A percentile compares a stretch with the other conserved stretches of the same genome.
phyloP scores from a whole-genome alignment of 2,888 invertebrate genomes.

The Craniophora ligustri region DNA sequence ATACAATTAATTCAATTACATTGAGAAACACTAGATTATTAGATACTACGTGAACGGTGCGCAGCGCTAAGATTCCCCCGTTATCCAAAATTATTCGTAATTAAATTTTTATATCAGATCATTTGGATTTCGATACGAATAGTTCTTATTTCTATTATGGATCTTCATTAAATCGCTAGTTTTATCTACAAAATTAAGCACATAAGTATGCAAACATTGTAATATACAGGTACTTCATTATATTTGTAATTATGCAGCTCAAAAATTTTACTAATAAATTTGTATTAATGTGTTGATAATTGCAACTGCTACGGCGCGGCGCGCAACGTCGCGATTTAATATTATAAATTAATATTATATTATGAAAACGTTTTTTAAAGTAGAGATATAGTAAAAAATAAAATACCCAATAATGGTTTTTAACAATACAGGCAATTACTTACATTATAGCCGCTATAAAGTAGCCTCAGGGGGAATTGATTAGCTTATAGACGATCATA shows the following conservation, averaged over 20 bases:
- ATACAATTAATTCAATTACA: too few species aligned
- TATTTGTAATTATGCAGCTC: slow-evolving; percentile 22
- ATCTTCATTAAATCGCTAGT: slow-evolving; percentile 1
- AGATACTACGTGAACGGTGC: too few species aligned
- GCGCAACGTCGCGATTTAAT: slow-evolving; percentile 7
- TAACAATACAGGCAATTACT: slow-evolving; percentile 21
- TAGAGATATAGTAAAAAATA: slow-evolving; percentile 7
- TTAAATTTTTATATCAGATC: too few species aligned
- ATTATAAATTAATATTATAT: slow-evolving; percentile 10
- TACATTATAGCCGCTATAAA: slow-evolving; percentile 34
- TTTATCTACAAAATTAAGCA: slow-evolving; percentile 8
- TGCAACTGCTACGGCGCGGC: background rate
- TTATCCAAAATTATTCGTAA: too few species aligned
- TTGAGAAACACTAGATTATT: too few species aligned
- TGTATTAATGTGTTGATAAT: slow-evolving; percentile 6
- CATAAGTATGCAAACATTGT: slow-evolving; percentile 20
- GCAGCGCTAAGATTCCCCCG: too few species aligned
- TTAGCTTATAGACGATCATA: slow-evolving; percentile 43
- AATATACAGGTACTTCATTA: slow-evolving; percentile 26
- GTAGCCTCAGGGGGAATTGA: slow-evolving; percentile 58
- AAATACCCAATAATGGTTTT: slow-evolving; percentile 4
- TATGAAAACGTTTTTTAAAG: slow-evolving; percentile 16
- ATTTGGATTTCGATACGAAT: too few species aligned
- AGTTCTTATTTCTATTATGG: too few species aligned
- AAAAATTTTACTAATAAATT: slow-evolving; percentile 23